These are phyloP conservation scores for Pitangus sulphuratus DNA, from an alignment of 2,797 vertebrate genomes.

Conservation along the genomic window DNA sequence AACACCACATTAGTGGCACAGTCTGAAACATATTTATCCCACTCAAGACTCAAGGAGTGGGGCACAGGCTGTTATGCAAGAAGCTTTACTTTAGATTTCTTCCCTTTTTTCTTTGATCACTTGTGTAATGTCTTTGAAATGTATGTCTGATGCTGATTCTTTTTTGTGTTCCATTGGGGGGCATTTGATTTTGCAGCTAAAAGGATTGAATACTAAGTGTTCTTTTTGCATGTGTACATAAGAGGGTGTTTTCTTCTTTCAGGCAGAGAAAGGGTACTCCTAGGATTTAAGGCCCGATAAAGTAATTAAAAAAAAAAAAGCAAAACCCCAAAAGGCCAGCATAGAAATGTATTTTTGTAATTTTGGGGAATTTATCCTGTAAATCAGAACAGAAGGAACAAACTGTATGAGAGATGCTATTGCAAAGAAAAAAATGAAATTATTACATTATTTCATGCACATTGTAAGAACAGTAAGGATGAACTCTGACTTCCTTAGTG, in stretches of 20 bases:
- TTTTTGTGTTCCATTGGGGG: background rate
- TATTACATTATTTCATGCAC: background rate
- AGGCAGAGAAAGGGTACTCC: background rate
- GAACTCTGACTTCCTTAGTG: background rate
- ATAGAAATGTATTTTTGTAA: background rate
- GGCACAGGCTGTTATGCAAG: background rate
- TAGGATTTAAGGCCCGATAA: background rate
- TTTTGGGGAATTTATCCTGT: background rate
- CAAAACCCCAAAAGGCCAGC: background rate
- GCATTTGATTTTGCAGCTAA: background rate
- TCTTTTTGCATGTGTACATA: background rate
- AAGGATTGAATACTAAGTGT: background rate
- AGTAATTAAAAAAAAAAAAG: background rate
- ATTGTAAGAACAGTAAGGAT: background rate
- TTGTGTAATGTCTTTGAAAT: background rate
- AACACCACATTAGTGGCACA: background rate
- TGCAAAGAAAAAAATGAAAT: background rate
- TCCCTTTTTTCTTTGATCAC: slow-evolving; percentile 2
- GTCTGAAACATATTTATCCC: background rate
- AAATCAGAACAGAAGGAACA: background rate
- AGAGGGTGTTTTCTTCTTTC: background rate
- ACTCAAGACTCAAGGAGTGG: background rate
- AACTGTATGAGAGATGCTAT: background rate
- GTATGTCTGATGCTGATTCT: background rate
- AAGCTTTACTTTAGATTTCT: background rate